phyloP scores from a whole-genome alignment of 2,888 invertebrate genomes.

The Orthosia gracilis region DNA sequence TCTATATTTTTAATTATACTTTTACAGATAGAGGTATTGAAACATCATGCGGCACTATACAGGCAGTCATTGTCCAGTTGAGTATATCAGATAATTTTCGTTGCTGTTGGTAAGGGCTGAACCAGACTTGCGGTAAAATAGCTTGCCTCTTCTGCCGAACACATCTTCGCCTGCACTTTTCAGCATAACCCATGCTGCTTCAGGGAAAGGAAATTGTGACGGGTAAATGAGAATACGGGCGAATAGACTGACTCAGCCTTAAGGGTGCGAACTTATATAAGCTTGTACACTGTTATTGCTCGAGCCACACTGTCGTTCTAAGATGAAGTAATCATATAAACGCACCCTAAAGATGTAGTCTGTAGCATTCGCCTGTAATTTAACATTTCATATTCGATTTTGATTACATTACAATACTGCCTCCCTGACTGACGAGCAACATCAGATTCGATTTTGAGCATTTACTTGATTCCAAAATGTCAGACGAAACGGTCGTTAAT shows the following conservation, averaged over 20 bases:
- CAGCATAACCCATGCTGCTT: neutral
- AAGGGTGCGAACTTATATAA: neutral
- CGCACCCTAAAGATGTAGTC: neutral
- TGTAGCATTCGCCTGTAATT: too few relatives aligned
- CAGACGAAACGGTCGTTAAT: too few relatives aligned
- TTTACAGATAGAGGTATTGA: conserved; percentile 47
- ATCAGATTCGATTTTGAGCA: too few relatives aligned
- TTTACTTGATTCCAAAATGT: too few relatives aligned
- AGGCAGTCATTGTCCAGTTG: conserved; percentile 31
- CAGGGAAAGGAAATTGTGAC: neutral
- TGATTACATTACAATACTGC: too few relatives aligned
- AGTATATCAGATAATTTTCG: conserved; percentile 29
- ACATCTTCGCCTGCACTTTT: neutral
- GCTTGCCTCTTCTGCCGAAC: neutral
- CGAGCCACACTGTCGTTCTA: neutral
- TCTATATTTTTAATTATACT: conserved; percentile 36
- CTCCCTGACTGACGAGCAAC: too few relatives aligned
- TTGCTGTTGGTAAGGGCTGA: neutral
- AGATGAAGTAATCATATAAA: conserved; percentile 10
- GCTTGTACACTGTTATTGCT: neutral
- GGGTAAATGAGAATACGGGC: neutral
- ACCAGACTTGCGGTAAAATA: neutral
- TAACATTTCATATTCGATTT: too few relatives aligned
- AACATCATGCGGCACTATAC: conserved; percentile 43
- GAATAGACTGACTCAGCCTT: conserved; percentile 1